These are phyloP conservation scores for Calosoma granatense DNA, from an alignment of 1,140 invertebrate species.

Conservation along the genomic window DNA sequence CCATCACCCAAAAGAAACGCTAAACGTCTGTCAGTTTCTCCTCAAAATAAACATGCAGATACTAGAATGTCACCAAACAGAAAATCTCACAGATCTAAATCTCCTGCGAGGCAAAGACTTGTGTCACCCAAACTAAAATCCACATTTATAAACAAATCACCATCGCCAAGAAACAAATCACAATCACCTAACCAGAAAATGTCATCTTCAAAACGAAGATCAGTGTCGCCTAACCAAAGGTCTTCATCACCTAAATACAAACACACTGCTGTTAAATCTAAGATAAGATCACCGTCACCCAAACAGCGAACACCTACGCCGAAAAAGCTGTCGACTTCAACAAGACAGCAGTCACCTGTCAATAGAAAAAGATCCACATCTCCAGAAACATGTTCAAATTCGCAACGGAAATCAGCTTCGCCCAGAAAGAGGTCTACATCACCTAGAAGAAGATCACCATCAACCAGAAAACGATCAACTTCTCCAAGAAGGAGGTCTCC, in stretches of 20 bases:
- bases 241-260: conserved; percentile 15
- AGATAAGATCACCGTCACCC: conserved; percentile 15
- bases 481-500: background rate
- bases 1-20: background rate
- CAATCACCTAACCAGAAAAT: background rate
- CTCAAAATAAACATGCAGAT: background rate
- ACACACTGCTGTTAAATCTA: conserved; percentile 4
- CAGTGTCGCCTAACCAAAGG: conserved; percentile 2
- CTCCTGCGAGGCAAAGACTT: background rate
- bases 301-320: background rate
- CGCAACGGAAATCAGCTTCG: conserved; percentile 14
- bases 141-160: background rate
- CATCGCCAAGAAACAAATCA: background rate
- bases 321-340: background rate
- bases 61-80: background rate
- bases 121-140: background rate
- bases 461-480: conserved; percentile 8
- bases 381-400: conserved; percentile 23
- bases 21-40: background rate
- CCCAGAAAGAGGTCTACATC: conserved; percentile 16
- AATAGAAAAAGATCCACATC: conserved; percentile 41
- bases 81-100: background rate
- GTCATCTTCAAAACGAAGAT: conserved; percentile 13
- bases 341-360: conserved; percentile 25
- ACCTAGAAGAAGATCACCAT: conserved; percentile 8